A percentile compares a stretch with the other conserved stretches of the same genome.
Evolutionary conservation across 2,888 invertebrate genomes (phyloP).

Genomic region (Eledona agricola): DNA sequence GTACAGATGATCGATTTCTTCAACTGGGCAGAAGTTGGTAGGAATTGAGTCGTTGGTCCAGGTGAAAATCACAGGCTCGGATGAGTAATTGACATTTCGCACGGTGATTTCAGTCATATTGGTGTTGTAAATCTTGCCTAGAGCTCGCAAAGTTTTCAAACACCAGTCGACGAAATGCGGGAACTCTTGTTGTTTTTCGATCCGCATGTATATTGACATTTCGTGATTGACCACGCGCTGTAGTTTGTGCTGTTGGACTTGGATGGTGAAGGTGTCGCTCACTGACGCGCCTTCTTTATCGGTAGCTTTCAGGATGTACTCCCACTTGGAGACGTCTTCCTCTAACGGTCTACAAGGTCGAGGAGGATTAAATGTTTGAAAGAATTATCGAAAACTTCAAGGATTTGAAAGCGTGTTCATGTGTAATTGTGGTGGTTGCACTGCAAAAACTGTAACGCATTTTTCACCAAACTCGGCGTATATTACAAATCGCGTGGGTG

Average conservation of each 20-base stretch:
- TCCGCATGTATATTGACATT: constrained; percentile 75
- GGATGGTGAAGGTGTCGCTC: constrained; percentile 77
- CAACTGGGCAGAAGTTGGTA: constrained; percentile 79
- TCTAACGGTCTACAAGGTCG: constrained; percentile 84
- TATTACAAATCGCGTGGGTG: too few relatives aligned
- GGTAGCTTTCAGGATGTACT: constrained; percentile 80
- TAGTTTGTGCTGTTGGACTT: constrained; percentile 83
- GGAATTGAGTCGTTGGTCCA: constrained; percentile 90
- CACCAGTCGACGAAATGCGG: constrained; percentile 81
- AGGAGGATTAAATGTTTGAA: too few relatives aligned
- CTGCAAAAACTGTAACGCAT: too few relatives aligned
- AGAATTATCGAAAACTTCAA: too few relatives aligned
- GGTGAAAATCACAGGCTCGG: constrained; percentile 72
- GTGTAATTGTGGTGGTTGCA: too few relatives aligned
- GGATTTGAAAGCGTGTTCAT: too few relatives aligned
- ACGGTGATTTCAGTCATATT: constrained; percentile 74
- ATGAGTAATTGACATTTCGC: constrained; percentile 69
- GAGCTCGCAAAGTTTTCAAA: constrained; percentile 71
- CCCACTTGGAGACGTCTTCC: constrained; percentile 82
- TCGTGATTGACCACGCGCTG: constrained; percentile 84
- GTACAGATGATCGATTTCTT: constrained; percentile 74
- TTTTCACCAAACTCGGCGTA: too few relatives aligned
- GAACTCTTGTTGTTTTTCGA: constrained; percentile 69
- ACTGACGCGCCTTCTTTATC: constrained; percentile 80
- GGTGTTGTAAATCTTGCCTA: constrained; percentile 68